Base-by-base conservation (phyloP, 2,797 vertebrate species). In the Phrynocephalus vlangalii region DNA sequence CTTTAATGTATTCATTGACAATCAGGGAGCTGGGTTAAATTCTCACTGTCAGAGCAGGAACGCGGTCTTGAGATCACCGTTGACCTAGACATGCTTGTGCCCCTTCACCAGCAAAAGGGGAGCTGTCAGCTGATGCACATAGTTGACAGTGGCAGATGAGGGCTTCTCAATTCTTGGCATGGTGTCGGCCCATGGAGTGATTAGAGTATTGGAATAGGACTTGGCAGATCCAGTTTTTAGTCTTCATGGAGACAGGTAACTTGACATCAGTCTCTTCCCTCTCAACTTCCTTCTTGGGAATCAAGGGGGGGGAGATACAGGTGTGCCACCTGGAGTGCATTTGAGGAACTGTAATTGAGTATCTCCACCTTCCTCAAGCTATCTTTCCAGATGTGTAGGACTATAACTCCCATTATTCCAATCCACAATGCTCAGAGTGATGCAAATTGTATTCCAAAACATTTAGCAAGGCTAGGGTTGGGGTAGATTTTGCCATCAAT, bases 1-100 rank as follows among this genome's bases (percentile, higher is more conserved):
- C 78, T 81, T 84, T 81, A 82, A 82, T 87, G 28, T 76, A 38
- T 63, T 16, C 60, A 38, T 15, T 20, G 70, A 24, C 79, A 82
- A 70, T 30, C 7, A 30, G 24, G 60, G 78, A 76, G 83, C 79
- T 56, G 13, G 44, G 48, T 82, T 82, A 38, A 82, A 30, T 85
- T 88, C 48, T 56, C 20, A n/a, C 56, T 68, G 71, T 67, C 83
- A 38, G 60, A 56, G 78, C 30, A 56, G 22, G 16, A 79, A 48
- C 28, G 22, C 60, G 15, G 24, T n/a, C 24, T 22, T 28, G 28
- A 56, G 6, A 13, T 44, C 78, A 44, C 44, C 10, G 6, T 56
- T 76, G 48, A 79, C 28, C 38, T 26, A 72, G 50, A 18, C 30
- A 26, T 24, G 24, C 5, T 66, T 16, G 13, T 56, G 70, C 79